Conservation (phyloP, 2,888 invertebrate species). For the Cerceris ruficornis region DNA sequence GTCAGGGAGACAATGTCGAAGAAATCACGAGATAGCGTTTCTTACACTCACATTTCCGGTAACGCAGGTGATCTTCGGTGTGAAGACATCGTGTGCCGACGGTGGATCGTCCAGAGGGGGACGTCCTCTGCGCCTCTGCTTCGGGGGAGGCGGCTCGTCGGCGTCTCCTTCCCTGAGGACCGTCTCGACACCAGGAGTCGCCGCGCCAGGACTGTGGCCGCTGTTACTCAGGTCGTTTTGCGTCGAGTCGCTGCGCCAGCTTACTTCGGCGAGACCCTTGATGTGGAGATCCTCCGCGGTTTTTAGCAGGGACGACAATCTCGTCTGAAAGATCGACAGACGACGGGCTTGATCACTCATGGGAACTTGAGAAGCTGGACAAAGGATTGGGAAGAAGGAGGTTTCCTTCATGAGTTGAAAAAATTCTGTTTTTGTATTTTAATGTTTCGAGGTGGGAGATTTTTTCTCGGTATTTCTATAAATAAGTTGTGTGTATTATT, state of each 20-base stretch:
- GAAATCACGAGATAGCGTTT: neutral
- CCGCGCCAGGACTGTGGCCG: constrained; percentile 77
- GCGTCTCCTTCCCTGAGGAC: constrained; percentile 77
- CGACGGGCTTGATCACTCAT: constrained; percentile 28
- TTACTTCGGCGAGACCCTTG: constrained; percentile 95
- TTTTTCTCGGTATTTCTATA: too few species aligned
- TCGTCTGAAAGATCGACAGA: constrained; percentile 85
- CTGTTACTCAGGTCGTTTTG: constrained; percentile 77
- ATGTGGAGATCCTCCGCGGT: constrained; percentile 96
- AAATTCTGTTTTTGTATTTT: too few species aligned
- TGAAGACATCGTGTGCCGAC: constrained; percentile 82
- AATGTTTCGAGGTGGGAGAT: too few species aligned
- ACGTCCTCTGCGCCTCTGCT: constrained; percentile 86
- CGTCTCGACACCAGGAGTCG: constrained; percentile 77
- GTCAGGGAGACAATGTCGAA: neutral
- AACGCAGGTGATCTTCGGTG: constrained; percentile 83
- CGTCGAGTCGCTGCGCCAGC: constrained; percentile 86
- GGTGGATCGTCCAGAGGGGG: constrained; percentile 87
- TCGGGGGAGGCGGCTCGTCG: constrained; percentile 81
- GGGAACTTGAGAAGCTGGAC: constrained; percentile 2
- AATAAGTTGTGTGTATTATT: too few species aligned
- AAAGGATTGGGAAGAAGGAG: neutral
- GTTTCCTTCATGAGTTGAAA: too few species aligned
- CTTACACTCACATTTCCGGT: constrained; percentile 78
- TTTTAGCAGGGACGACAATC: constrained; percentile 92